phyloP scores from a whole-genome alignment of 2,888 invertebrate genomes.

The Drosophila mulleri region DNA sequence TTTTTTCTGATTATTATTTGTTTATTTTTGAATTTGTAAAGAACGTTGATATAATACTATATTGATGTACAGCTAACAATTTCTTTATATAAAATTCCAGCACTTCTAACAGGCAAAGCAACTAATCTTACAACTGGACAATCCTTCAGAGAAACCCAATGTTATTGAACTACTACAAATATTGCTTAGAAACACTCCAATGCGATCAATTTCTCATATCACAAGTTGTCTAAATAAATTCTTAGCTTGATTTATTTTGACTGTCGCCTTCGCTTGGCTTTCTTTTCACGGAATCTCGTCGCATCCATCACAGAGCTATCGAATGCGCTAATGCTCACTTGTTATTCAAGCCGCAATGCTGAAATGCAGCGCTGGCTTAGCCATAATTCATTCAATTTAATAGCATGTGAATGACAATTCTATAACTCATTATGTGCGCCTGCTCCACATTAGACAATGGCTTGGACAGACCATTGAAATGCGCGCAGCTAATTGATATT shows the following conservation, averaged over 20 bases:
- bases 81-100: no score
- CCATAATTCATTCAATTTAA: slow-evolving; percentile 56
- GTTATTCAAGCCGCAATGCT: slow-evolving; percentile 43
- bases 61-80: no score
- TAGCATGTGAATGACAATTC: slow-evolving; percentile 59
- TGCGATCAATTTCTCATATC: not conserved
- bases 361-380: slow-evolving; percentile 42
- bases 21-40: no score
- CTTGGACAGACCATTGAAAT: slow-evolving; percentile 23
- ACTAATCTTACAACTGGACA: no score
- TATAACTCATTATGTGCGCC: slow-evolving; percentile 70
- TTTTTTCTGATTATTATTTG: no score
- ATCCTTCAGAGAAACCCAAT: no score
- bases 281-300: not conserved
- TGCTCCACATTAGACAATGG: slow-evolving; percentile 70
- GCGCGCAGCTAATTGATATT: slow-evolving; percentile 67
- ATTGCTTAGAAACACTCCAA: no score
- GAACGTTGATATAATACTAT: no score
- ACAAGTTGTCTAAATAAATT: not conserved
- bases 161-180: no score
- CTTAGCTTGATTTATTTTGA: not conserved
- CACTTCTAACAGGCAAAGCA: no score
- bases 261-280: not conserved
- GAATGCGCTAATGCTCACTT: slow-evolving; percentile 32
- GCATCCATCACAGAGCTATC: slow-evolving; percentile 25